Evolutionary conservation across 2,797 vertebrate species (phyloP), one percentile per base, ranked within the genome.

Genomic region (Borostomias antarcticus): DNA sequence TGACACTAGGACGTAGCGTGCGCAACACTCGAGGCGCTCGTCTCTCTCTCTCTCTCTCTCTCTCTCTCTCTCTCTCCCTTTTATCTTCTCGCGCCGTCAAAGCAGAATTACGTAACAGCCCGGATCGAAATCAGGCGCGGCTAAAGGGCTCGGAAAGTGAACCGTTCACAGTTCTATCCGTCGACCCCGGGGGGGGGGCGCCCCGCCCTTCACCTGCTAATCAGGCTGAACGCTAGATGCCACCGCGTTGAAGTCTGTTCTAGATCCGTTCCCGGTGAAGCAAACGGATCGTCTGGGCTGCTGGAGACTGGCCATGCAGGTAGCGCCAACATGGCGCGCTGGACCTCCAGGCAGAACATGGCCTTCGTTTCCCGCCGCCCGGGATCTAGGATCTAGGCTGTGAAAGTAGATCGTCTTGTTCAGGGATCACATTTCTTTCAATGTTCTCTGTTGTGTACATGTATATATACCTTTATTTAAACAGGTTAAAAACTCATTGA

Each of bases 41-140:
- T n/a, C 29, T 15, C 59, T 40, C 29, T 13, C 30, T 43, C n/a
- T 28, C 62, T 69, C 76, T 83, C 82, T 84, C 29, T 15, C 59
- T 40, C 29, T 13, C 30, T 43, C 29, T 15, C 59, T 40, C 29
- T 13, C 30, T 43, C n/a, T 28, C 62, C 70, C 76, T 83, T 82
- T 84, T 76, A 74, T 87, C 84, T 70, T 60, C 50, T n/a, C 61
- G 4, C 79, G 77, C 75, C 66, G 81, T 75, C 70, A 23, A 23
- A 69, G 30, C 59, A 64, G 1, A 17, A 43, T 68, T 72, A 68
- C 69, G 69, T 68, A 68, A 71, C 66, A 66, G 21, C 53, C 19
- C 40, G 52, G 66, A 79, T 76, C 60, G 75, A 67, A 79, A n/a
- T n/a, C 26, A 60, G 26, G 51, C 57, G 28, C 29, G 48, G 29